A percentile compares a stretch with the other conserved stretches of the same genome.
Conservation (phyloP, 2,113 vertebrate genomes). For the Accipiter virgatus region DNA sequence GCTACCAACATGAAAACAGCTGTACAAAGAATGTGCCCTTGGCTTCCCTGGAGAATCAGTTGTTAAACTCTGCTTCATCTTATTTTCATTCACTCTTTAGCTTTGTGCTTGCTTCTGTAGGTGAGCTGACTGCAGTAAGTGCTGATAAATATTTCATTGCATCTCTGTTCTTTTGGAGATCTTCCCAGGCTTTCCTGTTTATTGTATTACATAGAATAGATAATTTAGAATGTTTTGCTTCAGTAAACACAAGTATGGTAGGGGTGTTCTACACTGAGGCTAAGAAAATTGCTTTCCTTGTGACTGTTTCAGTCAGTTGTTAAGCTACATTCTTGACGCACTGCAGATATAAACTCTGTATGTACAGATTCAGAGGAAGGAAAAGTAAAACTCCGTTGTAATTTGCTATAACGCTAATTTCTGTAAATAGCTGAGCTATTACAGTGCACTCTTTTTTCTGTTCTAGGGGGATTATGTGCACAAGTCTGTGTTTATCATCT, state of each 20-base stretch:
- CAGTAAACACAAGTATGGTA: background rate
- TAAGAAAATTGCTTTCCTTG: background rate
- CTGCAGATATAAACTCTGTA: background rate
- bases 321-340: background rate
- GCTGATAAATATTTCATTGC: background rate
- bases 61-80: background rate
- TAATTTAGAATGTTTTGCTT: background rate
- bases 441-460: background rate
- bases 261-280: background rate
- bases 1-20: slow-evolving; percentile 23
- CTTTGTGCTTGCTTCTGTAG: background rate
- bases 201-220: background rate
- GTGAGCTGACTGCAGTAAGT: background rate
- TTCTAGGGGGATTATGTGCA: slow-evolving; percentile 91
- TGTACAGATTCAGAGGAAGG: background rate
- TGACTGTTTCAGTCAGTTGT: background rate
- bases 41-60: slow-evolving; percentile 1
- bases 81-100: background rate
- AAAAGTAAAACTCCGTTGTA: background rate
- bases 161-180: background rate
- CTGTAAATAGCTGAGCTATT: background rate
- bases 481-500: slow-evolving; percentile 99
- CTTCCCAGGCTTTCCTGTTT: background rate
- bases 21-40: background rate
- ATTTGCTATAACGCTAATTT: background rate